Percentiles rank a stretch among this genome's conserved stretches.
Conservation (phyloP, 2,888 invertebrate species). For the Sinhomidia bicolor region DNA sequence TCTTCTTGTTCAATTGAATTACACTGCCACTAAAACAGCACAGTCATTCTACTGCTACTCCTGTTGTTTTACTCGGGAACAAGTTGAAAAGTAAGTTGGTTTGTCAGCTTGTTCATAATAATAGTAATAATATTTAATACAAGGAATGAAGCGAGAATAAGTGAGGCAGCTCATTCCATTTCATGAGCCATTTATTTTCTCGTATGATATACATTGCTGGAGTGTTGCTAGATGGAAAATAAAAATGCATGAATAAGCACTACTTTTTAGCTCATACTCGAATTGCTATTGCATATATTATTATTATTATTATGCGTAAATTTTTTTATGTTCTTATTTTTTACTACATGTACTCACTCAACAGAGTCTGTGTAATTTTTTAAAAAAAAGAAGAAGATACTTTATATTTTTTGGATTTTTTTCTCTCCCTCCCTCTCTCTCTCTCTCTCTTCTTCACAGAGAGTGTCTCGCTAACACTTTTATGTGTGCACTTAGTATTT, state of each 20-base stretch:
- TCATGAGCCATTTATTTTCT: constrained; percentile 49
- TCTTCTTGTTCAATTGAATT: constrained; percentile 42
- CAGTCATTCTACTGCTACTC: not conserved
- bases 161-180: constrained; percentile 28
- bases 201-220: constrained; percentile 12
- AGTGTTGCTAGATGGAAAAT: not conserved
- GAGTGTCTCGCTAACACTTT: not conserved
- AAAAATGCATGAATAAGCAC: constrained; percentile 46
- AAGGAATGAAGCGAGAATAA: constrained; percentile 1
- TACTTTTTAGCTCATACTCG: not conserved
- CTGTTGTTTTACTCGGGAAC: not conserved
- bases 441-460: not conserved
- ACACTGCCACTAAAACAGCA: not conserved
- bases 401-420: not conserved
- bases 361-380: not conserved
- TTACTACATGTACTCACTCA: not conserved
- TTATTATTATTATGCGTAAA: constrained; percentile 5
- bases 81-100: not conserved
- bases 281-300: constrained; percentile 16
- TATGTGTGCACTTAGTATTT: not conserved
- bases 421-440: not conserved
- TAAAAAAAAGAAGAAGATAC: not conserved
- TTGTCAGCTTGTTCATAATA: not conserved
- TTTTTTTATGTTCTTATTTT: not conserved
- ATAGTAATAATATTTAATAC: not conserved